phyloP scores from a whole-genome alignment of 2,888 invertebrate species.

The Augiades crinisus region DNA sequence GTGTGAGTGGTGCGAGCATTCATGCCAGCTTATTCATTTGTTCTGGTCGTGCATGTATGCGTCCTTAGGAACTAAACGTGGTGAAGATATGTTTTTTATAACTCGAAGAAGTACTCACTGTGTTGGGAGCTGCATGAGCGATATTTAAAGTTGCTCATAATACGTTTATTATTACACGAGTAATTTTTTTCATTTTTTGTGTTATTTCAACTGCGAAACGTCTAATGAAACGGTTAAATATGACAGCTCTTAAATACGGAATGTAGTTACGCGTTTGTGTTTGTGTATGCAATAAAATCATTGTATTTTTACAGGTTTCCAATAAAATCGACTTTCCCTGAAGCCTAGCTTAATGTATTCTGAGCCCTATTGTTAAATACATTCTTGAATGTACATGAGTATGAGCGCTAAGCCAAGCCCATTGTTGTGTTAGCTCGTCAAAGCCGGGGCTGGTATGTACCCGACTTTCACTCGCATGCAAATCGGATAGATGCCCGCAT shows the following conservation, averaged over 20 bases:
- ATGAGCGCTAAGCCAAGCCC: conserved; percentile 12
- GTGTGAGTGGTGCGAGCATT: conserved; percentile 25
- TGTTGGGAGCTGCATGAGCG: no score
- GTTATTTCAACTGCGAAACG: no score
- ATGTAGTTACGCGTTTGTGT: no score
- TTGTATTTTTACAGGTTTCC: background rate
- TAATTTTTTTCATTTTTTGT: no score
- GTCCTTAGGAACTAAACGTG: conserved; percentile 9
- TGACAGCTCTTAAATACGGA: no score
- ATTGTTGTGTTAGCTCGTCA: conserved; percentile 18
- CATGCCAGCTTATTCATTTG: conserved; percentile 25
- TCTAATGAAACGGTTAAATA: no score
- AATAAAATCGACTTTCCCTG: conserved; percentile 17
- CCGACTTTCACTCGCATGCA: conserved; percentile 36
- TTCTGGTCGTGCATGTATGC: conserved; percentile 23
- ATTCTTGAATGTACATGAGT: conserved; percentile 16
- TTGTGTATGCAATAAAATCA: no score
- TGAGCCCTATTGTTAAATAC: conserved; percentile 24
- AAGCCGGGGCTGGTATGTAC: conserved; percentile 20
- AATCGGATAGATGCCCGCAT: conserved; percentile 30
- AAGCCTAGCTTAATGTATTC: conserved; percentile 15
- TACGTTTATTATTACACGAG: no score
- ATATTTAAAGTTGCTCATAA: no score
- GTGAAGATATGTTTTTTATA: conserved; percentile 15
- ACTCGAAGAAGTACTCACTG: no score